Percentiles rank a stretch among this genome's conserved stretches.
Evolutionary conservation across 2,888 invertebrate genomes (phyloP).

Genomic region (Lochmaea crataegi): DNA sequence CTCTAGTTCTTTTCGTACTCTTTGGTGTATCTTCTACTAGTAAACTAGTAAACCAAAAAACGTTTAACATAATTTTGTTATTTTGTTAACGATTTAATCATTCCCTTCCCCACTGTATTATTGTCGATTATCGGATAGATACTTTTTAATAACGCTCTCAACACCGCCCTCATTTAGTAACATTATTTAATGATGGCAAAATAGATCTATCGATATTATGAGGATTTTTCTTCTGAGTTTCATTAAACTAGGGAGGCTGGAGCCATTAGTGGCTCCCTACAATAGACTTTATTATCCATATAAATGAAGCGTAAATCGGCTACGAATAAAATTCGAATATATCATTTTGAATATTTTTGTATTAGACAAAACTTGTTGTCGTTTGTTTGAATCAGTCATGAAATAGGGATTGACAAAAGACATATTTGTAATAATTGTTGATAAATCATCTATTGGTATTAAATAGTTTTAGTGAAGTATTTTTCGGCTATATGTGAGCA

Average conservation of each 20-base stretch:
- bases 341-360: conserved; percentile 15
- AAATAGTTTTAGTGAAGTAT: no score
- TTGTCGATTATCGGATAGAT: conserved; percentile 4
- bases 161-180: not conserved
- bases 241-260: conserved; percentile 26
- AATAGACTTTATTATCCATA: conserved; percentile 40
- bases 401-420: not conserved
- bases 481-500: no score
- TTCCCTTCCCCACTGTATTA: not conserved
- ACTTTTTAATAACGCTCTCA: not conserved
- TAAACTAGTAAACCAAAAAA: no score
- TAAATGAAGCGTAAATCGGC: conserved; percentile 40
- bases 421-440: not conserved
- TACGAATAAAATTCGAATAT: conserved; percentile 24
- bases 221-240: conserved; percentile 17
- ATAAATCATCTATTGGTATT: no score
- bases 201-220: conserved; percentile 10
- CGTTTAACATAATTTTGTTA: no score
- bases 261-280: conserved; percentile 33
- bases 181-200: not conserved
- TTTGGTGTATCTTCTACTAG: no score
- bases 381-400: not conserved
- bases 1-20: no score
- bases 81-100: no score
- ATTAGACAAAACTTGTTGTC: not conserved